Conservation (phyloP, 2,113 vertebrate genomes). For the Suricata suricatta region DNA sequence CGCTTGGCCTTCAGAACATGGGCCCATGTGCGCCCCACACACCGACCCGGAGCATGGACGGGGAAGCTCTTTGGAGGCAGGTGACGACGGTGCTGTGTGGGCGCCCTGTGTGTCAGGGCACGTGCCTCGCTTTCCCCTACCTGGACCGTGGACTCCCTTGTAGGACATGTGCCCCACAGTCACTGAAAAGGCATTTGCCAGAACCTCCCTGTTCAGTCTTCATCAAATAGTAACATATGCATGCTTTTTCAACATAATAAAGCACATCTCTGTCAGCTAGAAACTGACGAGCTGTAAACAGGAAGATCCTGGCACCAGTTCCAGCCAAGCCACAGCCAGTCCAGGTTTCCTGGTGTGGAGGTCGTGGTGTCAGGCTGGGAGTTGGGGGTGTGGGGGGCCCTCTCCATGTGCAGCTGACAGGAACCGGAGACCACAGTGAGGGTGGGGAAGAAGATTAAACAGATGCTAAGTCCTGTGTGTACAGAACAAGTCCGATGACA, state of each 20-base stretch:
- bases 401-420: accelerated
- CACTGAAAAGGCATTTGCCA: neutral
- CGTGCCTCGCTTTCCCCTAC: neutral
- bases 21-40: accelerated
- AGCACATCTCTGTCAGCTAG: neutral
- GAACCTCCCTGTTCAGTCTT: neutral
- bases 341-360: neutral
- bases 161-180: neutral
- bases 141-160: no score
- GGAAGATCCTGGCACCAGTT: neutral
- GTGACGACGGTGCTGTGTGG: accelerated
- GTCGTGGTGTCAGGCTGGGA: accelerated
- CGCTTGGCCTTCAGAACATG: no score
- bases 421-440: no score
- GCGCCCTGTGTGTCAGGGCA: accelerated
- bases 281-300: neutral
- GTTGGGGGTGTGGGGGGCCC: accelerated
- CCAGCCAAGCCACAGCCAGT: no score
- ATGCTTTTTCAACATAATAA: neutral
- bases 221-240: neutral
- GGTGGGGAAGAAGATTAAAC: neutral
- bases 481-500: no score
- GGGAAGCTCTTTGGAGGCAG: neutral
- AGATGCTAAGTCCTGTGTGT: neutral
- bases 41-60: accelerated